A percentile compares a stretch with the other conserved stretches of the same genome.
Evolutionary conservation across 2,797 vertebrate genomes (phyloP).

Genomic region (Poecilia gillii): DNA sequence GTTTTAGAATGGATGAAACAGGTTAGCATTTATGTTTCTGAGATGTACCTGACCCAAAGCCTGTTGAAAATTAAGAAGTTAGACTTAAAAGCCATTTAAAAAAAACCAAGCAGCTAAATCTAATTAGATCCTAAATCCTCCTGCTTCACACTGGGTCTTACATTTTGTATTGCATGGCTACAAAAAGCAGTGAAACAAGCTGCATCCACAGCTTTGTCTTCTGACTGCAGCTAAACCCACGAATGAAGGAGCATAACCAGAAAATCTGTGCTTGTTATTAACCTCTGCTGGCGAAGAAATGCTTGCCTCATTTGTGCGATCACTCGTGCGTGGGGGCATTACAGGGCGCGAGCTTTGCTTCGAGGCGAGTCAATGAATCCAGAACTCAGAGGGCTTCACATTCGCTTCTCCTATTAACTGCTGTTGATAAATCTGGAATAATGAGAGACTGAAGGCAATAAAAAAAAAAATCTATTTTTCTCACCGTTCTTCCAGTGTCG

Average conservation of each 20-base stretch:
- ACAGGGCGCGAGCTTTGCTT: neutral
- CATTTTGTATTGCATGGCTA: neutral
- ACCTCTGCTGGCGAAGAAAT: neutral
- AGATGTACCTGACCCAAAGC: neutral
- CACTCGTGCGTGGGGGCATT: neutral
- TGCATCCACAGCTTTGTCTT: neutral
- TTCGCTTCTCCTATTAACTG: neutral
- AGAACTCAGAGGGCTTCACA: neutral
- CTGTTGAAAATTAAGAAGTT: neutral
- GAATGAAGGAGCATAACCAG: neutral
- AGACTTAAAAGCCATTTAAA: neutral
- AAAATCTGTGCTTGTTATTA: neutral
- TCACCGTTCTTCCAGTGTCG: neutral
- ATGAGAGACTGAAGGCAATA: neutral
- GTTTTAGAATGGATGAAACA: neutral
- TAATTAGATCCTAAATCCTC: neutral
- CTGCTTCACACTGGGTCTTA: neutral
- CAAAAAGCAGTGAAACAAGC: neutral
- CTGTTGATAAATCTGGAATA: neutral
- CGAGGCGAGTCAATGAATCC: neutral
- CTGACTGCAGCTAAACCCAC: neutral
- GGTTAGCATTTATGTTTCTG: neutral
- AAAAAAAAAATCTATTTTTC: neutral
- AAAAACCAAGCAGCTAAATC: neutral
- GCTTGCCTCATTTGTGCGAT: neutral